Percentiles rank a stretch among this genome's conserved stretches.
Evolutionary conservation across 2,797 vertebrate species (phyloP).

Genomic region (Typhlichthys subterraneus): DNA sequence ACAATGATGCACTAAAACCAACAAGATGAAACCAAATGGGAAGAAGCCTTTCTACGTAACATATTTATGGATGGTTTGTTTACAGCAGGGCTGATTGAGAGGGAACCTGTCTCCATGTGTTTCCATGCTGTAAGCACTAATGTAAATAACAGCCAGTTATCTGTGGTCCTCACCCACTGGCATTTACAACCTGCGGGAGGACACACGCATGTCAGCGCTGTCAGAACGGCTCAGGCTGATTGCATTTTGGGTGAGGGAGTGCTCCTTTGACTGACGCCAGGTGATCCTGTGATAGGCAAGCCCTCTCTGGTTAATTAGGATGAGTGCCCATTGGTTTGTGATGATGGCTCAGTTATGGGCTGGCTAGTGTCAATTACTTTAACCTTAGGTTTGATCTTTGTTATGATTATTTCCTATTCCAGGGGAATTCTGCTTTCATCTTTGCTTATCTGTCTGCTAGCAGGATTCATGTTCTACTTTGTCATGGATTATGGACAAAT

Average conservation of each 20-base stretch:
- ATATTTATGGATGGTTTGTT: constrained; percentile 27
- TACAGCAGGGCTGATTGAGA: constrained; percentile 52
- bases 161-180: constrained; percentile 69
- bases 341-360: too few species aligned
- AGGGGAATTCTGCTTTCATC: neutral
- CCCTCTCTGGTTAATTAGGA: constrained; percentile 75
- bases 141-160: constrained; percentile 81
- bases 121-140: constrained; percentile 74
- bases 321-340: constrained; percentile 63
- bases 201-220: constrained; percentile 83
- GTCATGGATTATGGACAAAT: constrained; percentile 17
- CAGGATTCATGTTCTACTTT: neutral
- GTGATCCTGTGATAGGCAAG: constrained; percentile 60
- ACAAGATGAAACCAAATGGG: constrained; percentile 2
- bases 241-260: constrained; percentile 57
- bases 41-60: constrained; percentile 3
- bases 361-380: too few species aligned
- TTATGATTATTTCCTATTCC: too few species aligned
- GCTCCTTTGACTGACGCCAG: constrained; percentile 55
- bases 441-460: neutral
- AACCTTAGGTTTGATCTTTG: too few species aligned
- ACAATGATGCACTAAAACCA: neutral
- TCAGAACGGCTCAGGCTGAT: constrained; percentile 80
- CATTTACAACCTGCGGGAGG: constrained; percentile 83
- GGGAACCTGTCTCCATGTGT: constrained; percentile 55